Evolutionary conservation across 2,113 vertebrate species (phyloP).

Genomic region (Neopipo cinnamomea): DNA sequence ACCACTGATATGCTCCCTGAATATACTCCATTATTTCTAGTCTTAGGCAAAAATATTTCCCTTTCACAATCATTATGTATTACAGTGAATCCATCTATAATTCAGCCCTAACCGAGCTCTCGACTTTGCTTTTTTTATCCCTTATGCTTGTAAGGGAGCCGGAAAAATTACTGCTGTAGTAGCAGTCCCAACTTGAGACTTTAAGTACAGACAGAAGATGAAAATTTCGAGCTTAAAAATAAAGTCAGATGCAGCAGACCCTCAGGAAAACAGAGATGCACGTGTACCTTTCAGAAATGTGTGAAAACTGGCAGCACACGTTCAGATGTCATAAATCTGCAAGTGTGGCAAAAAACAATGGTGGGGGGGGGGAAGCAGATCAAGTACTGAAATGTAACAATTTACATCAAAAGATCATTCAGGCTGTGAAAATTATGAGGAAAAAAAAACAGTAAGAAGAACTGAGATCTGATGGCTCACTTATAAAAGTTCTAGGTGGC

Average conservation of each 20-base stretch:
- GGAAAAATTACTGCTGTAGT: too few relatives aligned
- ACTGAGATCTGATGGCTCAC: not conserved
- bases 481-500: not conserved
- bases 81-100: not conserved
- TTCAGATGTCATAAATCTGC: not conserved
- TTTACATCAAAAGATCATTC: not conserved
- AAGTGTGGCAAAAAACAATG: accelerated
- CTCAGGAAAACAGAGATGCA: not conserved
- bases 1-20: not conserved
- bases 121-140: too few relatives aligned
- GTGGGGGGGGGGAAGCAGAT: not conserved
- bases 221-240: not conserved
- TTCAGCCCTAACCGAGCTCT: too few relatives aligned
- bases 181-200: not conserved
- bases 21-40: not conserved
- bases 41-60: not conserved
- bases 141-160: too few relatives aligned
- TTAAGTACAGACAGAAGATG: not conserved
- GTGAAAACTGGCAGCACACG: not conserved
- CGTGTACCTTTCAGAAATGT: not conserved
- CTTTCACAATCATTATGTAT: not conserved
- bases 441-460: not conserved
- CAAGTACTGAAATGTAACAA: not conserved
- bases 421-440: not conserved
- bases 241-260: not conserved